phyloP scores from a whole-genome alignment of 2,113 vertebrate species.

The Bungarus multicinctus region DNA sequence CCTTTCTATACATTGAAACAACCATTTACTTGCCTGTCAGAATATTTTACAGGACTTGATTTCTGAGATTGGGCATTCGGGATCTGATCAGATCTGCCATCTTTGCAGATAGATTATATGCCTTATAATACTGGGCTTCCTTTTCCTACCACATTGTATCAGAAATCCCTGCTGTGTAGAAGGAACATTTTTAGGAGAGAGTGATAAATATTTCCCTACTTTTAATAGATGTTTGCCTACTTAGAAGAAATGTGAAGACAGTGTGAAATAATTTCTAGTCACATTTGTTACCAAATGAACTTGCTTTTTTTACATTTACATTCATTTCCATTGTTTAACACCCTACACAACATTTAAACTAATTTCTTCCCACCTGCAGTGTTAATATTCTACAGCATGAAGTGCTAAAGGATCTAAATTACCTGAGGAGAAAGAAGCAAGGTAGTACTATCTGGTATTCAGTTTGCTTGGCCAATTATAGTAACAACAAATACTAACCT shows the following conservation, averaged over 20 bases:
- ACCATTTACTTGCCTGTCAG: neutral
- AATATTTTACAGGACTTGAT: neutral
- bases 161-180: neutral
- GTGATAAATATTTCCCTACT: neutral
- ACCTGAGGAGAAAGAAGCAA: neutral
- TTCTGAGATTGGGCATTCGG: neutral
- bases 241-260: neutral
- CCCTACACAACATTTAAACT: neutral
- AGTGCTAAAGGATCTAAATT: neutral
- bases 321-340: neutral
- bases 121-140: neutral
- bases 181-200: neutral
- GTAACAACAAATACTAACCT: slow-evolving; percentile 73
- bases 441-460: neutral
- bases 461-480: neutral
- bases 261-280: neutral
- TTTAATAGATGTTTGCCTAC: neutral
- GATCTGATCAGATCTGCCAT: neutral
- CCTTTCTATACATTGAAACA: neutral
- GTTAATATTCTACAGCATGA: neutral
- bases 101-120: neutral
- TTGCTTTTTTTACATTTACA: neutral
- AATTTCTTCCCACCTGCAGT: neutral
- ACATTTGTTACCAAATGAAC: neutral
- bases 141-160: neutral